phyloP scores from a whole-genome alignment of 2,797 vertebrate genomes.

The Lacerta agilis region DNA sequence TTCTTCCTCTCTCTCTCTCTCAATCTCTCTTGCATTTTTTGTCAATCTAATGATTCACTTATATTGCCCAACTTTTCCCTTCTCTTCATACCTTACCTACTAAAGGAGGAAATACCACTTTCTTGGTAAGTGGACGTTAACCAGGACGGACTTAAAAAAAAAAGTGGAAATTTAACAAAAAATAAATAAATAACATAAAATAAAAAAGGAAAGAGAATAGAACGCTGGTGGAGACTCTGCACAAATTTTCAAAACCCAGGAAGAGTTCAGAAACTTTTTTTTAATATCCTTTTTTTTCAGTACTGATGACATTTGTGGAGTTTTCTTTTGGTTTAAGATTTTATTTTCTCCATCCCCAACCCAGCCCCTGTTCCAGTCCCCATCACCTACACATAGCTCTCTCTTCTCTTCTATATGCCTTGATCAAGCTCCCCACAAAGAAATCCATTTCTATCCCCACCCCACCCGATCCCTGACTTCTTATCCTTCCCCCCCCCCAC shows the following conservation, averaged over 20 bases:
- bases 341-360: conserved; percentile 22
- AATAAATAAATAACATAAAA: conserved; percentile 76
- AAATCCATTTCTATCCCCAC: background rate
- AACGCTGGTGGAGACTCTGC: conserved; percentile 96
- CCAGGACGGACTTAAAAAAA: conserved; percentile 95
- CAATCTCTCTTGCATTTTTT: conserved; percentile 98
- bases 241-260: conserved; percentile 84
- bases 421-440: conserved; percentile 47
- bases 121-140: conserved; percentile 99
- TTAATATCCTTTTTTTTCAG: conserved; percentile 80
- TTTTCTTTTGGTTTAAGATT: conserved; percentile 76
- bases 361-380: conserved; percentile 47
- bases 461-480: background rate
- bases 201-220: conserved; percentile 83
- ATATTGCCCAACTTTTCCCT: conserved; percentile 99
- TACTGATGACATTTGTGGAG: conserved; percentile 97
- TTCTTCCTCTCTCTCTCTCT: conserved; percentile 77
- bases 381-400: conserved; percentile 40
- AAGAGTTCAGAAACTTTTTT: conserved; percentile 85
- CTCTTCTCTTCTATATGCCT: conserved; percentile 81
- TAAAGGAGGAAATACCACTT: conserved; percentile 99
- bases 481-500: background rate
- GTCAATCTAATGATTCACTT: conserved; percentile 99
- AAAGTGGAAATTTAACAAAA: conserved; percentile 67
- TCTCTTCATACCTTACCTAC: conserved; percentile 99